Percentiles rank a stretch among this genome's conserved stretches.
Evolutionary conservation across 2,113 vertebrate species (phyloP).

Genomic region (Macrotis lagotis): DNA sequence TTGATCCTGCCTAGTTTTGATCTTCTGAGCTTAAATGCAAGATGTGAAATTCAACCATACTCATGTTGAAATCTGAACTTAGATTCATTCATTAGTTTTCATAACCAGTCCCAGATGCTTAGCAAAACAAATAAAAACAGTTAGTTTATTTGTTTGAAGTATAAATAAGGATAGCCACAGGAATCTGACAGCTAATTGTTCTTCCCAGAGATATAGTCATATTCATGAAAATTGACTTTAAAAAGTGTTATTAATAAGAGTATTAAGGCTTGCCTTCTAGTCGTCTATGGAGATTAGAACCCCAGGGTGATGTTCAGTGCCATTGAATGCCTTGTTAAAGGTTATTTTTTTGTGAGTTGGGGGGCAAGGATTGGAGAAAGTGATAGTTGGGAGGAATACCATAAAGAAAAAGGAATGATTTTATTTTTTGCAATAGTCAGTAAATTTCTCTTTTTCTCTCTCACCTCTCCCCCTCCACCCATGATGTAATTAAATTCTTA

Average conservation of each 20-base stretch:
- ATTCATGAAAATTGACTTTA: neutral
- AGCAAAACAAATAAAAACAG: neutral
- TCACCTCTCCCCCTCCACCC: neutral
- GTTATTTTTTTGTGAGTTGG: neutral
- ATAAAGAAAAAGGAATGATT: neutral
- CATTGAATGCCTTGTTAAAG: neutral
- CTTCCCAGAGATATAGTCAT: neutral
- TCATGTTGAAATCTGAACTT: slow-evolving; percentile 49
- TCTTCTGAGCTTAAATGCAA: slow-evolving; percentile 33
- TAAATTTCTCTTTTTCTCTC: neutral
- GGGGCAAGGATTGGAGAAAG: neutral
- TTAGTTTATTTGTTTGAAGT: neutral
- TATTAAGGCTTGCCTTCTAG: neutral
- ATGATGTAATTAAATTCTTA: neutral
- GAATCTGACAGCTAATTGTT: neutral
- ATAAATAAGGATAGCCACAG: neutral
- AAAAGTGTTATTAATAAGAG: neutral
- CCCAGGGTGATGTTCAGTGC: neutral
- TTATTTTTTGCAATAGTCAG: neutral
- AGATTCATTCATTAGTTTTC: slow-evolving; percentile 46
- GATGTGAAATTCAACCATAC: slow-evolving; percentile 25
- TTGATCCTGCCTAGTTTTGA: slow-evolving; percentile 10
- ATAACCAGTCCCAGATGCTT: slow-evolving; percentile 12
- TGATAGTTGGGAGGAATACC: neutral
- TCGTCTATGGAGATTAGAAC: neutral